Evolutionary conservation across 2,888 invertebrate genomes (phyloP), one percentile per base, ranked within the genome.

Genomic region (Danaus chrysippus): DNA sequence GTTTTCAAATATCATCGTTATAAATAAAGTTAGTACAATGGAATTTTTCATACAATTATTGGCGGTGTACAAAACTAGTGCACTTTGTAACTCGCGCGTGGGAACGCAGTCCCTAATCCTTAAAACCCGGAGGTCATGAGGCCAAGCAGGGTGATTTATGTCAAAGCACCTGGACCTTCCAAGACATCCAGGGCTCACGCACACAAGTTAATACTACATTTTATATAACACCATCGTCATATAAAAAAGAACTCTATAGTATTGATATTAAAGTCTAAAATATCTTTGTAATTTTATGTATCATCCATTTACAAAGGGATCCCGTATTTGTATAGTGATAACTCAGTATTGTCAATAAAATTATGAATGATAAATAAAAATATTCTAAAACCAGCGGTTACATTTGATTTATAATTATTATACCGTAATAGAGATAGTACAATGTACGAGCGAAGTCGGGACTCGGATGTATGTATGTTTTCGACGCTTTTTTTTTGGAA

Each of bases 41-140:
- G n/a, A n/a, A n/a, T n/a, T n/a, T n/a, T n/a, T n/a, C n/a, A n/a
- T n/a, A n/a, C n/a, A n/a, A 63, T 64, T 65, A 63, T 65, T 59
- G 54, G 41, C 54, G 17, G 52, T 46, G 55, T 61, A 67, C 63
- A 60, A 68, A 71, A 70, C 70, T 70, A 73, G 70, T 64, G 66
- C 68, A 58, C 63, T 67, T 71, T 64, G 63, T 62, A 56, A 64
- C 53, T 54, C 56, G 62, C 61, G 64, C 76, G 76, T 81, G 81
- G 82, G 81, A 81, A 76, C 59, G 68, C 65, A 71, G 70, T 73
- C 78, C 78, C 74, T 79, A 80, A 80, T 79, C 80, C 78, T 68
- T 68, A 71, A 68, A 76, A 74, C 76, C 75, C 71, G 67, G 71
- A 77, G 82, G 81, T 80, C 77, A 77, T 64, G 52, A 74, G 79